Evolutionary conservation across 2,797 vertebrate species (phyloP).

Genomic region (Amazonetta brasiliensis): DNA sequence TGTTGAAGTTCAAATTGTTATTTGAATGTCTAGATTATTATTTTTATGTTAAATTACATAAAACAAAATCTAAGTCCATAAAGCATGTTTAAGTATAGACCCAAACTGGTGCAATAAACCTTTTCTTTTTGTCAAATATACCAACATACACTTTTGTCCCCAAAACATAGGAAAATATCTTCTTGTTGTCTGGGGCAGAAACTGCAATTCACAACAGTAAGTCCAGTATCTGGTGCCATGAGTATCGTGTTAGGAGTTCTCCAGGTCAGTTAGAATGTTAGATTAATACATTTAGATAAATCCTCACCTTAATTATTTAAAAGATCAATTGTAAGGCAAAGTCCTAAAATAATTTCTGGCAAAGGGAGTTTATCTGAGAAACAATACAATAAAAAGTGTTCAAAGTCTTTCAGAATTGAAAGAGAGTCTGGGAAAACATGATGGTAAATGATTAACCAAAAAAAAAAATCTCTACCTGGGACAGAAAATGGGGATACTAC

Average conservation of each 20-base stretch:
- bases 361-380: neutral
- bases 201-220: neutral
- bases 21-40: neutral
- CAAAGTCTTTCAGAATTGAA: neutral
- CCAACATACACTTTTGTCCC: neutral
- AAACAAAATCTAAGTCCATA: neutral
- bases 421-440: neutral
- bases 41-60: neutral
- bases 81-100: neutral
- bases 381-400: neutral
- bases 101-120: neutral
- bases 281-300: neutral
- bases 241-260: neutral
- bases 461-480: neutral
- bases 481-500: neutral
- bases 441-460: neutral
- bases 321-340: conserved; percentile 17
- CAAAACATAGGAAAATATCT: neutral
- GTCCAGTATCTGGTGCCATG: neutral
- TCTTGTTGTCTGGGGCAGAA: neutral
- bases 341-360: neutral
- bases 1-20: neutral
- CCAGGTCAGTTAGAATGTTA: neutral
- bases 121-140: neutral
- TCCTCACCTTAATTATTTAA: neutral